These are phyloP conservation scores for Saxicola maurus DNA, from an alignment of 2,797 vertebrate genomes.

Conservation along the genomic window DNA sequence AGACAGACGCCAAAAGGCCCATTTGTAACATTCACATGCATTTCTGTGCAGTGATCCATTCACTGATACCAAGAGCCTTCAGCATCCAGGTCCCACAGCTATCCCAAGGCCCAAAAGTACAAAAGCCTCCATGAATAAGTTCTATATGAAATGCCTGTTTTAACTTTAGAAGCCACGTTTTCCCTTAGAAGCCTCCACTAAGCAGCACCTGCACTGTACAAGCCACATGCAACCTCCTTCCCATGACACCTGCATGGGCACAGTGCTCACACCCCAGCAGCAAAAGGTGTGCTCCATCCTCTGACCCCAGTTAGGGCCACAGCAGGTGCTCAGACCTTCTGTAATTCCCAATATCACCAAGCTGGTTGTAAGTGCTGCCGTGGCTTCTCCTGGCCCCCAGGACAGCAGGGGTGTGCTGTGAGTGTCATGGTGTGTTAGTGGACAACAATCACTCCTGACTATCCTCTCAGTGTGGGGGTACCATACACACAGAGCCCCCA, in stretches of 20 bases:
- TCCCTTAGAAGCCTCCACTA: neutral
- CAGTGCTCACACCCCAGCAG: neutral
- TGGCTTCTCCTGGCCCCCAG: neutral
- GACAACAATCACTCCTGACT: accelerated
- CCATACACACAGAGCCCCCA: accelerated
- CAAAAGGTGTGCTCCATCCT: neutral
- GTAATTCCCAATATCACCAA: neutral
- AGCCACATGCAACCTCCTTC: neutral
- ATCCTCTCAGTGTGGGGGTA: neutral
- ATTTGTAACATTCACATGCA: neutral
- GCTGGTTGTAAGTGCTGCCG: neutral
- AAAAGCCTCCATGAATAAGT: neutral
- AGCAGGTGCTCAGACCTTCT: neutral
- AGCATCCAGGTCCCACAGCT: neutral
- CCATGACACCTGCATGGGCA: accelerated
- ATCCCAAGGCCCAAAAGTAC: neutral
- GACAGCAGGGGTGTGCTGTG: neutral
- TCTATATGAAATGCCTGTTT: neutral
- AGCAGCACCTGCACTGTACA: neutral
- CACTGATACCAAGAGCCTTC: neutral
- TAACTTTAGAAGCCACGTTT: neutral
- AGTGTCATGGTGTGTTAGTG: accelerated
- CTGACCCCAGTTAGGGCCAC: neutral
- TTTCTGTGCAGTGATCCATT: neutral
- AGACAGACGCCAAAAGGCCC: neutral